A percentile compares a stretch with the other conserved stretches of the same genome.
Evolutionary conservation across 2,113 vertebrate genomes (phyloP).

Genomic region (Nestor notabilis): DNA sequence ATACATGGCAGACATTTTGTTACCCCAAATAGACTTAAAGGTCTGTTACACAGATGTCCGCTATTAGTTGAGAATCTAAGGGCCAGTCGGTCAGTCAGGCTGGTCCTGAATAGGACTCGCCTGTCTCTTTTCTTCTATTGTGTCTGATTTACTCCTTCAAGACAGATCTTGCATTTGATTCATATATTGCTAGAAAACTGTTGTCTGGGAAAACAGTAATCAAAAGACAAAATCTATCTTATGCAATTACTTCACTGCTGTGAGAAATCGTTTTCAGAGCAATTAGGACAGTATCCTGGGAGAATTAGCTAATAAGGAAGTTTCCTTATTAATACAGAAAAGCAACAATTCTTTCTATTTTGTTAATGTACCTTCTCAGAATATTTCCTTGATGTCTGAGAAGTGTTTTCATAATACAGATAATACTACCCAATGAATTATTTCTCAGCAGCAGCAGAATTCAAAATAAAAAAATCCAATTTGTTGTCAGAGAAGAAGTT

Average conservation of each 20-base stretch:
- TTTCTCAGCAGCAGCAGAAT: background rate
- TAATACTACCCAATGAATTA: background rate
- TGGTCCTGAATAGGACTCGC: background rate
- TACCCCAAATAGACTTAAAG: background rate
- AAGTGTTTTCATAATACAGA: background rate
- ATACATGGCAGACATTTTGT: background rate
- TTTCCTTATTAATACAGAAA: background rate
- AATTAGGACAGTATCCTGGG: background rate
- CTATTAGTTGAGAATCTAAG: background rate
- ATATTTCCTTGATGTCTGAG: background rate
- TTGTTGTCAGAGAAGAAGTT: background rate
- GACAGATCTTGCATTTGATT: background rate
- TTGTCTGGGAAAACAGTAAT: background rate
- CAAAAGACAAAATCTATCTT: background rate
- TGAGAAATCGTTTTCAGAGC: background rate
- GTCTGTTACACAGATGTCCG: background rate
- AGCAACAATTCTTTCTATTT: background rate
- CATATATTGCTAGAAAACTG: background rate
- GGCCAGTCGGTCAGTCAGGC: background rate
- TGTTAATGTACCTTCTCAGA: background rate
- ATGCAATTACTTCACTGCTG: background rate
- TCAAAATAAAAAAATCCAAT: background rate
- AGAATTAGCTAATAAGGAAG: background rate
- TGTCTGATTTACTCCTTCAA: background rate
- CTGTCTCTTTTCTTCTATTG: background rate